Percentiles rank a stretch among this genome's conserved stretches.
Evolutionary conservation across 2,113 vertebrate species (phyloP).

Genomic region (Fulmarus glacialis): DNA sequence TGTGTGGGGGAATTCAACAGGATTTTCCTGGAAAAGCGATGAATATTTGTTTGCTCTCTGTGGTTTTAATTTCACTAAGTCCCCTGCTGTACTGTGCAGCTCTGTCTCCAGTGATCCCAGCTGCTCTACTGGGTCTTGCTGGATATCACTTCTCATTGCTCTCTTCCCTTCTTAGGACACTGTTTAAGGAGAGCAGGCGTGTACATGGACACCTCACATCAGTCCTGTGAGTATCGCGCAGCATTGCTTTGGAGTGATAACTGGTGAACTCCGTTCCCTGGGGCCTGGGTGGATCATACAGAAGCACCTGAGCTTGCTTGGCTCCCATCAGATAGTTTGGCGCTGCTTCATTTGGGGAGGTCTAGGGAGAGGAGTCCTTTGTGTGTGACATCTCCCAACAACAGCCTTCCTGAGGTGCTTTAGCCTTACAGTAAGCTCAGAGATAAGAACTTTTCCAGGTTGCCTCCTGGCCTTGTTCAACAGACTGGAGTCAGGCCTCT

Average conservation of each 20-base stretch:
- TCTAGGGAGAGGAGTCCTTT: neutral
- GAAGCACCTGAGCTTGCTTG: constrained; percentile 33
- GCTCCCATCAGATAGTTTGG: neutral
- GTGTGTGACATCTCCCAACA: neutral
- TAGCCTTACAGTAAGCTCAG: neutral
- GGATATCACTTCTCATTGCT: constrained; percentile 44
- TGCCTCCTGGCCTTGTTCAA: neutral
- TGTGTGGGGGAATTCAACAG: neutral
- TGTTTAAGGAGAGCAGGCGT: constrained; percentile 86
- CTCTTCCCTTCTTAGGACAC: constrained; percentile 76
- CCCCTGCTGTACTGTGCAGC: constrained; percentile 42
- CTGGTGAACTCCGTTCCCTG: constrained; percentile 31
- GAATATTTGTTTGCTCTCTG: neutral
- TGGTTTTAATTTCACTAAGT: neutral
- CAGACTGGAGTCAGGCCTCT: neutral
- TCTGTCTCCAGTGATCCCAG: constrained; percentile 63
- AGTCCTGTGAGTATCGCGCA: constrained; percentile 81
- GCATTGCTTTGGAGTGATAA: constrained; percentile 32
- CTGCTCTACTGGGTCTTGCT: constrained; percentile 59
- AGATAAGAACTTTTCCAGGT: neutral
- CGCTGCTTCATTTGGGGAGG: neutral
- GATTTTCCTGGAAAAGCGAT: neutral
- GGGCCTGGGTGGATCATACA: constrained; percentile 40
- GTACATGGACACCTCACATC: constrained; percentile 77
- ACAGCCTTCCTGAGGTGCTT: neutral